A percentile compares a stretch with the other conserved stretches of the same genome.
Conservation (phyloP, 2,797 vertebrate genomes). For the Oophaga sylvatica region DNA sequence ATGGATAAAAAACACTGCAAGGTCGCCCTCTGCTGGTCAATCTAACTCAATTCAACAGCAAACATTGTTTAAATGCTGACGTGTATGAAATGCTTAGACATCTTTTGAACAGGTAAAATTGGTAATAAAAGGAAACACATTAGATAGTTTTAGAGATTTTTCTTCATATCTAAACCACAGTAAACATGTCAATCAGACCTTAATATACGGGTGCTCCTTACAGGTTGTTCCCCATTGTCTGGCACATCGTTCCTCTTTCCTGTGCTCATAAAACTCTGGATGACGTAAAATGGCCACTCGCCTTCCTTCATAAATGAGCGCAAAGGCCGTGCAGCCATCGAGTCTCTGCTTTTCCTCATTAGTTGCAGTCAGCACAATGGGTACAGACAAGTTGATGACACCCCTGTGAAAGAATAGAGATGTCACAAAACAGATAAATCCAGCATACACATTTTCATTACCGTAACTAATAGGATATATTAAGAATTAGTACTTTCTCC, state of each 20-base stretch:
- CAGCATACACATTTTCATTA: not conserved
- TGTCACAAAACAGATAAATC: not conserved
- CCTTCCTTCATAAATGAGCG: constrained; percentile 83
- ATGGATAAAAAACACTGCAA: not conserved
- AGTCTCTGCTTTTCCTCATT: constrained; percentile 87
- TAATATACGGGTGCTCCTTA: constrained; percentile 97
- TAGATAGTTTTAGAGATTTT: not conserved
- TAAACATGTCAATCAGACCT: constrained; percentile 74
- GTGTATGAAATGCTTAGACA: not conserved
- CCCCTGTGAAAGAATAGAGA: constrained; percentile 78
- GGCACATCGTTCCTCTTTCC: constrained; percentile 96
- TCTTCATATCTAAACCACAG: not conserved
- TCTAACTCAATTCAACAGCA: not conserved
- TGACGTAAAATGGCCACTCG: constrained; percentile 94
- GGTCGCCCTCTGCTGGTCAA: not conserved
- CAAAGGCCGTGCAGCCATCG: constrained; percentile 87
- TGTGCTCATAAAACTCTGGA: constrained; percentile 93
- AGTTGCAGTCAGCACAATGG: constrained; percentile 88
- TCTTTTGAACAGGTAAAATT: not conserved
- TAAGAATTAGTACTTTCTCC: no score
- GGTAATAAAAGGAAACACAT: not conserved
- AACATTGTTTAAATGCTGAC: no score
- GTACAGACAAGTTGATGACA: constrained; percentile 95
- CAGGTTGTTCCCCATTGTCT: constrained; percentile 96
- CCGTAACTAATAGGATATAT: not conserved